phyloP scores from a whole-genome alignment of 2,113 vertebrate genomes.

The chimpanzee (Pan troglodytes) region NHGRI_mPanTro3-v2.1_pri NC_072421.2:43324501-43325000 shows the following conservation, averaged over 20 bases:
- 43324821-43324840: constrained; percentile 75
- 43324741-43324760: constrained; percentile 71
- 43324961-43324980: constrained; percentile 46
- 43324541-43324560: constrained; percentile 51
- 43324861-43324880: constrained; percentile 72
- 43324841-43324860: constrained; percentile 74
- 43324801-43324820: constrained; percentile 75
- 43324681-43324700: constrained; percentile 70
- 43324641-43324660: constrained; percentile 6
- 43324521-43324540: not conserved
- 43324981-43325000: constrained; percentile 60
- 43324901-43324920: constrained; percentile 80
- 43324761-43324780: constrained; percentile 71
- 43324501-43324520: not conserved
- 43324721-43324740: constrained; percentile 59
- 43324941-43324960: constrained; percentile 66
- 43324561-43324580: not conserved
- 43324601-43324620: constrained; percentile 44
- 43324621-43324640: constrained; percentile 65
- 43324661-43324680: constrained; percentile 59
- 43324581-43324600: constrained; percentile 37
- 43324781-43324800: constrained; percentile 78
- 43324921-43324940: constrained; percentile 75
- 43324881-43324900: constrained; percentile 78
- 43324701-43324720: constrained; percentile 81